phyloP scores from a whole-genome alignment of 2,113 vertebrate species.

The Suricata suricatta region DNA sequence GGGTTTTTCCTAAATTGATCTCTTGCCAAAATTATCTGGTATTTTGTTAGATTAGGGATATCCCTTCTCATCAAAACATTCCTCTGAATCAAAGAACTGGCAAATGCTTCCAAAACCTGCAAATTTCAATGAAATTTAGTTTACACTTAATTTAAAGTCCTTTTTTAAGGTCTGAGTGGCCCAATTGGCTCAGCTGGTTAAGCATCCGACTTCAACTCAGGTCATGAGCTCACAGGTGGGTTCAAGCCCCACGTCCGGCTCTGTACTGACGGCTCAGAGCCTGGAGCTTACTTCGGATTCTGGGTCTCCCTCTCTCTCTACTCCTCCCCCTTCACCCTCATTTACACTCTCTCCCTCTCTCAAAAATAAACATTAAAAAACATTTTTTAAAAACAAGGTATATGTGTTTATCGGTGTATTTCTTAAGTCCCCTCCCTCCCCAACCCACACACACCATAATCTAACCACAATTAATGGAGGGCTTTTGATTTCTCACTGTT shows the following conservation, averaged over 20 bases:
- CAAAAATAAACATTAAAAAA: too few species aligned
- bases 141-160: not conserved
- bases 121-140: conserved; percentile 62
- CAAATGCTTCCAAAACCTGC: conserved; percentile 93
- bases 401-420: not conserved
- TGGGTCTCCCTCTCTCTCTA: too few species aligned
- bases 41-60: conserved; percentile 92
- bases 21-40: conserved; percentile 95
- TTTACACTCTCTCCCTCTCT: too few species aligned
- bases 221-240: too few species aligned
- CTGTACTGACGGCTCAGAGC: too few species aligned
- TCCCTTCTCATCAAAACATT: conserved; percentile 89
- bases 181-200: too few species aligned
- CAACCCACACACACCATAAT: not conserved
- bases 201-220: too few species aligned
- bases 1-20: conserved; percentile 96
- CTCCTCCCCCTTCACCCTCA: too few species aligned
- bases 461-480: not conserved
- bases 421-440: not conserved
- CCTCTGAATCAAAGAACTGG: conserved; percentile 88
- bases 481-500: not conserved
- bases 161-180: not conserved
- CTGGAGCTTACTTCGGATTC: too few species aligned
- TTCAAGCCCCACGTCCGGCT: too few species aligned
- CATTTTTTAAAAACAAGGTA: not conserved